A percentile compares a stretch with the other conserved stretches of the same genome.
These are phyloP conservation scores for Erebia ligea DNA, from an alignment of 2,888 invertebrate genomes.

Conservation along the genomic window DNA sequence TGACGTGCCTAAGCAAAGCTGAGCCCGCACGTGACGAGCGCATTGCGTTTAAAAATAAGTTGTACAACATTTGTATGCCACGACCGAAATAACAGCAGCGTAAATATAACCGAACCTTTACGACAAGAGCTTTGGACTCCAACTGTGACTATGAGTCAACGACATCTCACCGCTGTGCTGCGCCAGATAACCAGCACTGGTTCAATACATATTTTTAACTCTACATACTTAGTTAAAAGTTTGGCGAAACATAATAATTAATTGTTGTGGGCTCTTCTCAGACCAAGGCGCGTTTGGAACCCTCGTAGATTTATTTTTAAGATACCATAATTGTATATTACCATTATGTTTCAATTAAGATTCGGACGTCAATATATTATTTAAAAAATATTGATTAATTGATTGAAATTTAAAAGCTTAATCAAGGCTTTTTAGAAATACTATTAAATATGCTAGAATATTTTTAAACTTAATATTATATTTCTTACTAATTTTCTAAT, in stretches of 20 bases:
- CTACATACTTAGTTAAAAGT: background rate
- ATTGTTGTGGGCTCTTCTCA: too few relatives aligned
- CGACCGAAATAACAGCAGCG: constrained; percentile 3
- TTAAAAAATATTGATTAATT: too few relatives aligned
- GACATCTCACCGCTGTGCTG: background rate
- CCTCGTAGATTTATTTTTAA: too few relatives aligned
- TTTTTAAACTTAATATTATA: too few relatives aligned
- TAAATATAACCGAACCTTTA: constrained; percentile 4
- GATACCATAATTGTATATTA: too few relatives aligned
- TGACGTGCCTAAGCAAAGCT: background rate
- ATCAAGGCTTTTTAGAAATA: background rate
- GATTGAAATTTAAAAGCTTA: too few relatives aligned
- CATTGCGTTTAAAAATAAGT: constrained; percentile 9
- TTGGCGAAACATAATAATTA: background rate
- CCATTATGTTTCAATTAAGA: too few relatives aligned
- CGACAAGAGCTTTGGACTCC: constrained; percentile 1
- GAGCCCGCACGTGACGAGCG: constrained; percentile 8
- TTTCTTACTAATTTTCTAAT: too few relatives aligned
- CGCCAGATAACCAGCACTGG: background rate
- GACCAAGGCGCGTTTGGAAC: too few relatives aligned
- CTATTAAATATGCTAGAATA: too few relatives aligned
- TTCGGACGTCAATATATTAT: too few relatives aligned
- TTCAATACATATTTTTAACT: background rate
- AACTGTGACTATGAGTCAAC: background rate
- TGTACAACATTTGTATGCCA: background rate